These are phyloP conservation scores for Mola mola DNA, from an alignment of 2,113 vertebrate genomes.

Conservation along the genomic window DNA sequence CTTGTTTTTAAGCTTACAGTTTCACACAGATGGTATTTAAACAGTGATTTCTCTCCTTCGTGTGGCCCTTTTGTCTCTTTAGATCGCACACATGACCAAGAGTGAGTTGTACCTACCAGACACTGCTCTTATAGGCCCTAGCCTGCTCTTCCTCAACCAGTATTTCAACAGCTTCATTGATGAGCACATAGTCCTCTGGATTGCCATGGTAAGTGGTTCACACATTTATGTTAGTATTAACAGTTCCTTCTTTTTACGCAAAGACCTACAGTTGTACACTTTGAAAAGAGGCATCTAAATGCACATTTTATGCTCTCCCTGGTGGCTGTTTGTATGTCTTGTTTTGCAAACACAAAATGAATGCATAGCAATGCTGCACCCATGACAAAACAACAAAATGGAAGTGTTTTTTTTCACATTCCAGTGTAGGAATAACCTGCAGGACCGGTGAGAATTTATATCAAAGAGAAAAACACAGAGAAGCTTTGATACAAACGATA, in stretches of 20 bases:
- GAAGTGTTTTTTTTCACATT: no score
- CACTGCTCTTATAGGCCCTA: conserved; percentile 93
- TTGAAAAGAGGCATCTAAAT: no score
- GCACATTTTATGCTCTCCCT: no score
- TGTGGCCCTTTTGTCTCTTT: neutral
- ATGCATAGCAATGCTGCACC: no score
- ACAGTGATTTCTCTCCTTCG: neutral
- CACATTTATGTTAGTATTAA: neutral
- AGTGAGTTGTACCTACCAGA: conserved; percentile 94
- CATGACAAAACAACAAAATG: no score
- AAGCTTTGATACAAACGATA: no score
- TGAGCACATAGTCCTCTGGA: conserved; percentile 92
- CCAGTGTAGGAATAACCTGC: no score
- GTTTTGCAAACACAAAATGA: no score
- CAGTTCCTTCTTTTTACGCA: neutral
- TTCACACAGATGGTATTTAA: neutral
- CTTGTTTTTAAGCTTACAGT: neutral
- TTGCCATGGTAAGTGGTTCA: conserved; percentile 83
- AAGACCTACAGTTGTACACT: no score
- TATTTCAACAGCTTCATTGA: conserved; percentile 96
- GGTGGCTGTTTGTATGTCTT: no score
- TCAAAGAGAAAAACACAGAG: no score
- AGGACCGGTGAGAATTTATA: no score
- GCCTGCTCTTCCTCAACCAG: conserved; percentile 95
- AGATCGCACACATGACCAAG: conserved; percentile 98